Evolutionary conservation across 2,888 invertebrate genomes (phyloP), one percentile per base, ranked within the genome.

Genomic region (Crossocerus cetratus): DNA sequence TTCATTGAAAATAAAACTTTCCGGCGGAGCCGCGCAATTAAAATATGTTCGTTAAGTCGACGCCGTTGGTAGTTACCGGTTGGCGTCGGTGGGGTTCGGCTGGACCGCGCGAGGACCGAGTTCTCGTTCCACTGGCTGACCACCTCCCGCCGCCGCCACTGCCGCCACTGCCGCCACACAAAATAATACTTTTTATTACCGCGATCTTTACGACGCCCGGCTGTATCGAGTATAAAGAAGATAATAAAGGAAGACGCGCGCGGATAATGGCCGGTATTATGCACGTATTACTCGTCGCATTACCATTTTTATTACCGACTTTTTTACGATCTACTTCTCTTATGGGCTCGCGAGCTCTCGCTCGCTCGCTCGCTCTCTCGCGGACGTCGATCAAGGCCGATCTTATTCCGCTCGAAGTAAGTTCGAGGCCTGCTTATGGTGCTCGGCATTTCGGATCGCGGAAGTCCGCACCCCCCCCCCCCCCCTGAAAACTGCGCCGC

Each of bases 111-210:
- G 23, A 3, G 18, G 42, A 18, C n/a, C n/a, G 18, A 20, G 16
- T 2, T 59, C 8, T 16, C 20, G n/a, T 20, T 16, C 18, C 13
- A 20, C 20, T 44, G 43, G 21, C 20, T 23, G n/a, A 14, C 32
- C 45, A 43, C 14, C 49, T n/a, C n/a, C 16, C 16, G 13, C 13
- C 16, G n/a, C n/a, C n/a, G n/a, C n/a, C n/a, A n/a, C n/a, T n/a
- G n/a, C n/a, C n/a, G n/a, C n/a, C n/a, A n/a, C n/a, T n/a, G n/a
- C 56, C 57, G 49, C 69, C 44, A 71, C 61, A 72, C 74, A 74
- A 78, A 80, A 82, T 82, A 83, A 83, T 83, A 83, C 78, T 78
- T 81, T 82, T 82, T 82, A 82, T 76, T 83, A 66, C 68, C 73
- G 54, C 68, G 72, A 78, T 81, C 78, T 82, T 82, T 82, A 82